Evolutionary conservation across 2,113 vertebrate genomes (phyloP).

Genomic region (human (Homo sapiens)): GRCh38 chr17:33698501-33699000

Average conservation of each 20-base stretch:
- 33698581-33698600: background rate
- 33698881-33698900: background rate
- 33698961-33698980: background rate
- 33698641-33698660: background rate
- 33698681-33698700: background rate
- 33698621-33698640: background rate
- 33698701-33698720: background rate
- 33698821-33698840: background rate
- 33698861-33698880: background rate
- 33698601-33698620: background rate
- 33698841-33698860: background rate
- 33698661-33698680: background rate
- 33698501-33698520: background rate
- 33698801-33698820: background rate
- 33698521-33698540: background rate
- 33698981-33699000: background rate
- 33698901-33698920: background rate
- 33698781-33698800: background rate
- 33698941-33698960: background rate
- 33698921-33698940: background rate
- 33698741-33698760: background rate
- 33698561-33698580: background rate
- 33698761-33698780: background rate
- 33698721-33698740: background rate
- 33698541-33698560: background rate